Evolutionary conservation across 2,888 invertebrate genomes (phyloP), one percentile per base, ranked within the genome.

Genomic region (Torymus aiolomorphi): DNA sequence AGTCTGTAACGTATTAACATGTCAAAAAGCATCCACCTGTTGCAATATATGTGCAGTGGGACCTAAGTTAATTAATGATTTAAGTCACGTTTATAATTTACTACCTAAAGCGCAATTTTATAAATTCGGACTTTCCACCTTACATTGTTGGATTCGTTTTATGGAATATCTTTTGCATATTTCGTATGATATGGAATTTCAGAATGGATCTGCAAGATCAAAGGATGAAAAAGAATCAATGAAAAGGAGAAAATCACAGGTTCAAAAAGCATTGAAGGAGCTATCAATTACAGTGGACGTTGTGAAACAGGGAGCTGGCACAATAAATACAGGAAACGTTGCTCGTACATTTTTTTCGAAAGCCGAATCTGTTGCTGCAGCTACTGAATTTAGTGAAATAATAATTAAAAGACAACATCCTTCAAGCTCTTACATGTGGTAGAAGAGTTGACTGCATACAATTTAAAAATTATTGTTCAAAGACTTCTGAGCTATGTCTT

Each of bases 401-500:
- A 13, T 78, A 24, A 78, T 78, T 24, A 49, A 65, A 31, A 18
- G 73, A 49, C 20, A 73, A 72, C 52, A 80, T 83, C 65, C 52
- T 83, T 52, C 74, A 73, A 56, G 63, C 51, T n/a, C 67, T 82
- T 16, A 49, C 78, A 20, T 65, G 72, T 74, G 61, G 74, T n/a
- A 63, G 18, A 16, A 54, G 42, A 18, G 65, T 82, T 49, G 65
- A 83, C 56, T 20, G 56, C 13, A 54, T 75, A 24, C 49, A 51
- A 52, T 81, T 83, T 57, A 11, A 70, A 20, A 66, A 56, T 12
- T 83, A 80, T 54, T 52, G 70, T 61, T 10, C 20, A 51, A 54
- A 78, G 31, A 84, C 83, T 18, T 56, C 82, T 20, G 59, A 79
- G 69, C 24, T 81, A 42, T 80, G 71, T 63, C 1, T 77, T 83